Evolutionary conservation across 2,888 invertebrate genomes (phyloP).

Genomic region (Lampropteryx suffumata): DNA sequence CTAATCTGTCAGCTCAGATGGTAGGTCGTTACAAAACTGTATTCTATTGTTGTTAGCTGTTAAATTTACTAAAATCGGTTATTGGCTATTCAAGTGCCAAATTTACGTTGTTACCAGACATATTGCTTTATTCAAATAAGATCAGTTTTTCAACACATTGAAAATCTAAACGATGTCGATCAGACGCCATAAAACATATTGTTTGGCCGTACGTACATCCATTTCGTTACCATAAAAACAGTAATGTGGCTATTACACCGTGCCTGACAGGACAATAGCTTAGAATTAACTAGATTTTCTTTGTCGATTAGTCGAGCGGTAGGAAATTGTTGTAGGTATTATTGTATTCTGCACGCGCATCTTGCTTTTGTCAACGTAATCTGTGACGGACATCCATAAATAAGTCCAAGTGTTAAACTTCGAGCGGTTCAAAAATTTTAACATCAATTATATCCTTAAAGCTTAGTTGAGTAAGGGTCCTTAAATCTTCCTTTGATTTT

Average conservation of each 20-base stretch:
- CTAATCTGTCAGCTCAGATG: no score
- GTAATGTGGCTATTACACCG: conserved; percentile 35
- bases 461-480: no score
- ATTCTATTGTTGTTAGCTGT: no score
- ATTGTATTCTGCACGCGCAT: conserved; percentile 52
- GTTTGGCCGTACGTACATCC: conserved; percentile 10
- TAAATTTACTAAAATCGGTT: no score
- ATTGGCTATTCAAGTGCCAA: no score
- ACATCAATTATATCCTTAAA: no score
- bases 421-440: conserved; percentile 12
- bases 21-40: no score
- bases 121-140: not conserved
- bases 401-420: conserved; percentile 17
- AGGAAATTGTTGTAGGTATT: conserved; percentile 40
- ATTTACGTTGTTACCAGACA: no score
- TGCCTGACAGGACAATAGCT: conserved; percentile 42
- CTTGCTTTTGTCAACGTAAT: conserved; percentile 40
- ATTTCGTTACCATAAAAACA: conserved; percentile 34
- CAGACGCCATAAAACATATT: conserved; percentile 6
- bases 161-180: not conserved
- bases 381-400: conserved; percentile 35
- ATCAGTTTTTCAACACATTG: not conserved
- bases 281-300: conserved; percentile 39
- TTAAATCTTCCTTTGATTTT: no score
- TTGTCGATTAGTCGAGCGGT: conserved; percentile 34